These are phyloP conservation scores for Paramormyrops kingsleyae DNA, from an alignment of 2,113 vertebrate species.

Conservation along the genomic window DNA sequence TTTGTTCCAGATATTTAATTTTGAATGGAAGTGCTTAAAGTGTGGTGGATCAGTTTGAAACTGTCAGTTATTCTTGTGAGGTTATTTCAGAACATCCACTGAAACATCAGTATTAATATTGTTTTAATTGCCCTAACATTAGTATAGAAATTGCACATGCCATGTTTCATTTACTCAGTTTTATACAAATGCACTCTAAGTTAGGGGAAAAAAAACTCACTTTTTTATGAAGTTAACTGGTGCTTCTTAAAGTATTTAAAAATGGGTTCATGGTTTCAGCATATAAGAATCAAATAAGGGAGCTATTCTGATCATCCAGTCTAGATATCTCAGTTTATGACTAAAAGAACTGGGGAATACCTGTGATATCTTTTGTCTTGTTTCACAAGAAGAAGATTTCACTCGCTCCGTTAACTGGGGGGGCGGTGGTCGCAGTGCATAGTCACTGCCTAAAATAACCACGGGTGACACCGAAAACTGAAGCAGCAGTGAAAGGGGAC, in stretches of 20 bases:
- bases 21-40: background rate
- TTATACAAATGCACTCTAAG: background rate
- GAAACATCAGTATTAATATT: background rate
- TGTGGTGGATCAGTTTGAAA: background rate
- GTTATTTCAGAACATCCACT: background rate
- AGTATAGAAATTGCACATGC: background rate
- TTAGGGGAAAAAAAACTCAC: background rate
- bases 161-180: background rate
- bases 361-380: background rate
- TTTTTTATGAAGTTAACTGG: background rate
- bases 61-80: background rate
- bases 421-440: background rate
- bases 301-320: background rate
- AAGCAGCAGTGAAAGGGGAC: slow-evolving; percentile 16
- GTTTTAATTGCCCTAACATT: background rate
- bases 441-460: background rate
- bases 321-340: background rate
- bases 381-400: background rate
- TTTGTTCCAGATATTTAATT: background rate
- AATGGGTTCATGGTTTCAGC: background rate
- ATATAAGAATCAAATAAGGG: background rate
- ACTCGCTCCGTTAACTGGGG: background rate
- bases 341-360: background rate
- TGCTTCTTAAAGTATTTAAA: background rate
- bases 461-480: background rate